Evolutionary conservation across 2,888 invertebrate species (phyloP).

Genomic region (Oscheius sp.): DNA sequence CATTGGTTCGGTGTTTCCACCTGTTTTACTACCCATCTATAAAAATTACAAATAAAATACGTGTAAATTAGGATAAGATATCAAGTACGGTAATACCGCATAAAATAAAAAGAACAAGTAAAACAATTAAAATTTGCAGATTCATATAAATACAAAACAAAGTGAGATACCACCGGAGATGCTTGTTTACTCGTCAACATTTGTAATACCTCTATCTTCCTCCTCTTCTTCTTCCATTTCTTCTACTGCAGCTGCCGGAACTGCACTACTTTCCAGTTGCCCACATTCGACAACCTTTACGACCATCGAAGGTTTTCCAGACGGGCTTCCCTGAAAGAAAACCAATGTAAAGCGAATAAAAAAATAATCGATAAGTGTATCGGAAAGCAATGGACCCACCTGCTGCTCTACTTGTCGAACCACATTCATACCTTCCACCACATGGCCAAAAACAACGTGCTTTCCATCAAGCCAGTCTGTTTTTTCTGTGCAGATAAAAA

Average conservation of each 20-base stretch:
- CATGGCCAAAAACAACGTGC: conserved; percentile 97
- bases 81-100: background rate
- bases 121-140: conserved; percentile 14
- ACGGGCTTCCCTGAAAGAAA: conserved; percentile 58
- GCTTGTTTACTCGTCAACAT: conserved; percentile 12
- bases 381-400: conserved; percentile 27
- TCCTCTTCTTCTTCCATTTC: conserved; percentile 37
- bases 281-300: conserved; percentile 68
- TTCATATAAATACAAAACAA: conserved; percentile 23
- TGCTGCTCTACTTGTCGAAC: conserved; percentile 70
- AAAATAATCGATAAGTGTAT: background rate
- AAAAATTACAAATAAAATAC: background rate
- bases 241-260: conserved; percentile 22
- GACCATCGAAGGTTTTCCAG: conserved; percentile 70
- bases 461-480: conserved; percentile 86
- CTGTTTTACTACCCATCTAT: conserved; percentile 55
- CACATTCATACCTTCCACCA: conserved; percentile 78
- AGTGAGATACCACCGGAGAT: conserved; percentile 9
- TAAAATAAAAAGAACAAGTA: background rate
- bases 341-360: background rate
- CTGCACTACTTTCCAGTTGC: conserved; percentile 45
- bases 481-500: conserved; percentile 86
- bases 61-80: background rate
- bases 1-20: conserved; percentile 71
- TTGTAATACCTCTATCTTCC: conserved; percentile 21